Evolutionary conservation across 2,888 invertebrate genomes (phyloP).

Genomic region (Seira ritae): DNA sequence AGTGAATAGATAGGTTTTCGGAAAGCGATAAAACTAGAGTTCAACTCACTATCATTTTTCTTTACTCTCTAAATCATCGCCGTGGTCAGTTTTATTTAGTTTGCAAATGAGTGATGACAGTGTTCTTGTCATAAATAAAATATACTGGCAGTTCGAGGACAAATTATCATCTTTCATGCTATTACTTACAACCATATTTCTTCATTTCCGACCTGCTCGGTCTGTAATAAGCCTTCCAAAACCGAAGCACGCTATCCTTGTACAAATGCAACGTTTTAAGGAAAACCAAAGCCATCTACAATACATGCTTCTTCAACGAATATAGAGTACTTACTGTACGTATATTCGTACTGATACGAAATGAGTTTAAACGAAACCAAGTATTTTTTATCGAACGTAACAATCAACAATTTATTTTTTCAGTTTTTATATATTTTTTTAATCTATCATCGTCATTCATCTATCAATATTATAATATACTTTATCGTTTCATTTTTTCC

Average conservation of each 20-base stretch:
- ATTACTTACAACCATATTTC: too few relatives aligned
- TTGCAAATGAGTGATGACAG: background rate
- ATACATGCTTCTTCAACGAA: background rate
- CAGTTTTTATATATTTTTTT: slow-evolving; percentile 20
- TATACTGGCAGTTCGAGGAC: slow-evolving; percentile 20
- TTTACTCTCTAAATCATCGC: too few relatives aligned
- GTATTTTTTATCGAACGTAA: slow-evolving; percentile 13
- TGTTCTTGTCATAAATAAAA: slow-evolving; percentile 22
- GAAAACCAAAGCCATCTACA: too few relatives aligned
- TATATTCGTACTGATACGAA: background rate
- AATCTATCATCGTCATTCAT: too few relatives aligned
- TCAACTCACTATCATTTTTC: too few relatives aligned
- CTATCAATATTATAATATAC: slow-evolving; percentile 9
- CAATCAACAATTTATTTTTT: slow-evolving; percentile 30
- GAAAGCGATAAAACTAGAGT: background rate
- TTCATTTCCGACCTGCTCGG: background rate
- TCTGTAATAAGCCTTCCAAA: too few relatives aligned
- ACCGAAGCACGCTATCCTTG: too few relatives aligned
- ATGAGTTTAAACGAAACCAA: background rate
- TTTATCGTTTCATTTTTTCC: background rate
- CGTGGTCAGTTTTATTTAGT: slow-evolving; percentile 20
- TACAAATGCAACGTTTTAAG: too few relatives aligned
- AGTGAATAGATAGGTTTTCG: slow-evolving; percentile 2
- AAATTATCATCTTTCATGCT: slow-evolving; percentile 19
- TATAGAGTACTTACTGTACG: too few relatives aligned